A percentile compares a stretch with the other conserved stretches of the same genome.
Conservation (phyloP, 1,140 invertebrate species). For the Mamestra configurata region DNA sequence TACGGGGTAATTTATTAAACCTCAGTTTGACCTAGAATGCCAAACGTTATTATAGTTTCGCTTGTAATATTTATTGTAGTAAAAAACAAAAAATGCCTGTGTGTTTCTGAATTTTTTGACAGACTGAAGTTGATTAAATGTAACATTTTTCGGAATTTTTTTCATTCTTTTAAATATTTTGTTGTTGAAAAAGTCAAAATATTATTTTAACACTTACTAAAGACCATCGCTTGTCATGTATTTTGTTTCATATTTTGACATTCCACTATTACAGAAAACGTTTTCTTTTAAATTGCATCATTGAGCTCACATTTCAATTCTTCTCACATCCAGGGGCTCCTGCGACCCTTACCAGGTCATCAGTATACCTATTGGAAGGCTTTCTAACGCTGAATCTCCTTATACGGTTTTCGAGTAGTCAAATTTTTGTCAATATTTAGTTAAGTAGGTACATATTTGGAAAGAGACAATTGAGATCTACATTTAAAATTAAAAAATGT, state of each 20-base stretch:
- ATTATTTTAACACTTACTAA: background rate
- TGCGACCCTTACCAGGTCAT: no score
- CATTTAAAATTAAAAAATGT: no score
- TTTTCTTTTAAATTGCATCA: no score
- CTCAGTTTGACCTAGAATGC: slow-evolving; percentile 25
- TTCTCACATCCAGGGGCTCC: no score
- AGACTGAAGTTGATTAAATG: slow-evolving; percentile 13
- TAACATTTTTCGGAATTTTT: background rate
- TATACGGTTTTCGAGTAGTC: no score
- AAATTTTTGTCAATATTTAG: no score
- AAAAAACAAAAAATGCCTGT: background rate
- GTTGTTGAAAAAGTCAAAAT: background rate
- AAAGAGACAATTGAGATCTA: no score
- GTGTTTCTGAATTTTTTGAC: background rate
- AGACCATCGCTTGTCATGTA: background rate
- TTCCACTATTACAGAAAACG: background rate
- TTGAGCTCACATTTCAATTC: no score
- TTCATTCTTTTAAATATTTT: background rate
- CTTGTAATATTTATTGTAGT: background rate
- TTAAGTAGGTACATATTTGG: no score
- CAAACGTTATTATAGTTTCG: background rate
- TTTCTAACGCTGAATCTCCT: no score
- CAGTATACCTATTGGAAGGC: no score
- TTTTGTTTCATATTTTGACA: background rate
- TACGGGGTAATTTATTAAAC: slow-evolving; percentile 20